phyloP scores from a whole-genome alignment of 2,888 invertebrate genomes.

The Leucophenga montana region DNA sequence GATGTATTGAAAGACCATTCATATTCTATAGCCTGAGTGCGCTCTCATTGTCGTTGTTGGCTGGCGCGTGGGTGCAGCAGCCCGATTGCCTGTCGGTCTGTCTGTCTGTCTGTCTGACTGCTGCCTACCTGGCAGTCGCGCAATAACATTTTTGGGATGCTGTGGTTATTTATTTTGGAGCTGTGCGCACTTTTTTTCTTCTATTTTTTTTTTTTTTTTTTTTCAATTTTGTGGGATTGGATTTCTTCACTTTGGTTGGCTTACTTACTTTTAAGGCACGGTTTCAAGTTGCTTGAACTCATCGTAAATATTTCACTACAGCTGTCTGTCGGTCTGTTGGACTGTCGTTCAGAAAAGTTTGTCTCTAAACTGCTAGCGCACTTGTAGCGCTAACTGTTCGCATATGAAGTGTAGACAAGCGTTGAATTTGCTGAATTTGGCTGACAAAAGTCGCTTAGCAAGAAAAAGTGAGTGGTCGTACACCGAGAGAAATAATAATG shows the following conservation, averaged over 20 bases:
- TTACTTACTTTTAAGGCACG: slow-evolving; percentile 27
- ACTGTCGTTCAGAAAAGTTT: background rate
- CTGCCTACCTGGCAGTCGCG: background rate
- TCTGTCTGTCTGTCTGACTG: too few relatives aligned
- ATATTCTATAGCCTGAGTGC: too few relatives aligned
- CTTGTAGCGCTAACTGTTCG: slow-evolving; percentile 7
- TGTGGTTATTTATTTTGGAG: slow-evolving; percentile 24
- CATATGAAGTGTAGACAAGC: slow-evolving; percentile 8
- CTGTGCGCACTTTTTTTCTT: background rate
- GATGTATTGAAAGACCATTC: too few relatives aligned
- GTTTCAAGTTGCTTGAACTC: slow-evolving; percentile 24
- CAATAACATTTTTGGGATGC: slow-evolving; percentile 22
- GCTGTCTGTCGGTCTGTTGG: background rate
- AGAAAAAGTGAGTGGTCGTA: slow-evolving; percentile 8
- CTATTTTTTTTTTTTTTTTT: background rate
- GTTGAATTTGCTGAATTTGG: background rate
- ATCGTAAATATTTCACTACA: background rate
- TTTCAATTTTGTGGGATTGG: background rate
- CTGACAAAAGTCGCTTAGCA: background rate
- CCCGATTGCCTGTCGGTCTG: too few relatives aligned
- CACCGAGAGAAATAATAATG: background rate
- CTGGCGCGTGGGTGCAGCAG: slow-evolving; percentile 22
- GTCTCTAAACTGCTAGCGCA: background rate
- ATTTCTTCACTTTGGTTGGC: slow-evolving; percentile 9
- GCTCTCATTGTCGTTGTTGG: background rate